Evolutionary conservation across 2,797 vertebrate genomes (phyloP).

Genomic region (Myotis daubentonii): DNA sequence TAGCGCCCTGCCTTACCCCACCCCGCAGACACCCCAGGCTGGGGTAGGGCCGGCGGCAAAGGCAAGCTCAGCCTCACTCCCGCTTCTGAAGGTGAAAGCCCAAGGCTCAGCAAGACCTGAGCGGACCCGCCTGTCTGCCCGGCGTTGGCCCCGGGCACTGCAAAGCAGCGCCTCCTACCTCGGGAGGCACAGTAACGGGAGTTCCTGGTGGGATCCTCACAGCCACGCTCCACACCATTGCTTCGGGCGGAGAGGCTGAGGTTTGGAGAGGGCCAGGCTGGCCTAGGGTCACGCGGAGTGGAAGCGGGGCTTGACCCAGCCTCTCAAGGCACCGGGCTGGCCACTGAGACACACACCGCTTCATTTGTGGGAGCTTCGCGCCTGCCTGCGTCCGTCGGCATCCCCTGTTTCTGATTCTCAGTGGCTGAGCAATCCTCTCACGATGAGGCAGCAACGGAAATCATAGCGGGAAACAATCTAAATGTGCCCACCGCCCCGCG

Average conservation of each 20-base stretch:
- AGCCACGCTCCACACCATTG: neutral
- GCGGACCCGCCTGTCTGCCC: neutral
- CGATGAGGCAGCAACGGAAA: neutral
- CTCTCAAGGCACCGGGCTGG: neutral
- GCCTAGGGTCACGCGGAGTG: neutral
- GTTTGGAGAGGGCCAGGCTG: neutral
- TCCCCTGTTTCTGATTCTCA: neutral
- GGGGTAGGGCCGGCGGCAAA: neutral
- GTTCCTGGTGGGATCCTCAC: too few relatives aligned
- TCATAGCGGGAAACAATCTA: neutral
- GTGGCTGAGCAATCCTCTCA: neutral
- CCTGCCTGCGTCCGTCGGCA: neutral
- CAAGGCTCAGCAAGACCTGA: neutral
- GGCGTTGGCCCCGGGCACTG: neutral
- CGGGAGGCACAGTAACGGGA: too few relatives aligned
- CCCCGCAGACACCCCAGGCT: neutral
- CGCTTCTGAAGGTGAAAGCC: neutral
- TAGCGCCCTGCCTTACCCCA: neutral
- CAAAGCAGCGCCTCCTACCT: neutral
- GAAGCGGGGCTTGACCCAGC: too few relatives aligned
- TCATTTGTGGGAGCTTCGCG: too few relatives aligned
- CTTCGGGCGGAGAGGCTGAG: neutral
- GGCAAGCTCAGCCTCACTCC: neutral
- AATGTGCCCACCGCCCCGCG: neutral
- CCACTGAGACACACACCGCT: fast-evolving